These are phyloP conservation scores for Adrianichthys oophorus DNA, from an alignment of 2,797 vertebrate species.

Conservation along the genomic window DNA sequence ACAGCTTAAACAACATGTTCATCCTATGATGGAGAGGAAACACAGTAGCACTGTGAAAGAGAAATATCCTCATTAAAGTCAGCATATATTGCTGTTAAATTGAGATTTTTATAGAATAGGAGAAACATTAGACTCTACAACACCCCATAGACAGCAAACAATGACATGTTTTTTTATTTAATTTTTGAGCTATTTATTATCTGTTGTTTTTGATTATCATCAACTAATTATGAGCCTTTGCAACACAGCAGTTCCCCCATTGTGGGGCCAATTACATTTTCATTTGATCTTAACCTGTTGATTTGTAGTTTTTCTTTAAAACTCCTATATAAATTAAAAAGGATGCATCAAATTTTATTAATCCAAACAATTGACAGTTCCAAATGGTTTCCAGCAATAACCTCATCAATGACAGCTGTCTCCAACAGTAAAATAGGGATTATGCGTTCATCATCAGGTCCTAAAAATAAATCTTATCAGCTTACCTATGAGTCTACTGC, in stretches of 20 bases:
- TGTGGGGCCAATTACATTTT: too few relatives aligned
- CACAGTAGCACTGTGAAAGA: not conserved
- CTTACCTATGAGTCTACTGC: slow-evolving; percentile 85
- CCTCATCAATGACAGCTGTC: slow-evolving; percentile 70
- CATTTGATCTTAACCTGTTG: not conserved
- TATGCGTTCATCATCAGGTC: slow-evolving; percentile 74
- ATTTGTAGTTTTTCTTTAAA: not conserved
- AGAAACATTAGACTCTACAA: not conserved
- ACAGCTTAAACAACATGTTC: not conserved
- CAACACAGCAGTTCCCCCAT: too few relatives aligned
- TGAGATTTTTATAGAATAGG: not conserved
- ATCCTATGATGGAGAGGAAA: slow-evolving; percentile 6
- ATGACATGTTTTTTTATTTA: too few relatives aligned
- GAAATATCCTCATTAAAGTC: slow-evolving; percentile 6
- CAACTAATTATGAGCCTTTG: not conserved
- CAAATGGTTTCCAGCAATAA: slow-evolving; percentile 29
- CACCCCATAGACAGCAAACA: not conserved
- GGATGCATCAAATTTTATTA: slow-evolving; percentile 9
- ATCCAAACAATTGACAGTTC: slow-evolving; percentile 26
- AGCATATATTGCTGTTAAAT: slow-evolving; percentile 10
- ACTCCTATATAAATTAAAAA: slow-evolving; percentile 7
- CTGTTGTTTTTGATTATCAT: too few relatives aligned
- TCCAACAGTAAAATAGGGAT: slow-evolving; percentile 70
- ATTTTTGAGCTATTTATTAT: too few relatives aligned
- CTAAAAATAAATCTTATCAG: slow-evolving; percentile 81